Base-by-base conservation (phyloP, 2,888 invertebrate species). In the Harpalus rufipes region DNA sequence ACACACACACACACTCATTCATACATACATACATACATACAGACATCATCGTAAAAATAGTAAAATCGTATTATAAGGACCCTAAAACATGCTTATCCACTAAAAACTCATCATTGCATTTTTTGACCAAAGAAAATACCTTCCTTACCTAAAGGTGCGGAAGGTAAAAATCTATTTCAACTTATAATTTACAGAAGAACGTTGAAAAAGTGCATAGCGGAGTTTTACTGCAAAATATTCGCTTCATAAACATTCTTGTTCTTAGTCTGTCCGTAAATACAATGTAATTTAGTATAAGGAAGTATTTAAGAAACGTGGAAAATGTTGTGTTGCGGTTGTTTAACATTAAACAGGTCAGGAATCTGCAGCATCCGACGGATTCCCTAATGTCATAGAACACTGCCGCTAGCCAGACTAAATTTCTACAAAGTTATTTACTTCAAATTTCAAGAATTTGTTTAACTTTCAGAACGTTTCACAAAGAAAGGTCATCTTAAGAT, bases 321-420 rank as follows among this genome's bases (percentile, higher is more conserved):
- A 80, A 80, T 80, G 79, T 6, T 79, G 12, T 41, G 18, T 39
- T 80, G 80, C 59, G 80, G 80, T 80, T 61, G 14, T 32, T 12
- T 59, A 41, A 59, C 39, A 21, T 59, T 32, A 39, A 80, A 32
- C 61, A 41, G 41, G 32, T 21, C 39, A 61, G 41, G 61, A 61
- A 80, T 80, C 5, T 80, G 59, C 14, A 61, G 41, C 61, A 80
- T 80, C 59, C 80, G 21, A 10, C 78, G 56, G 78, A 78, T 58
- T 68, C 68, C n/a, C 39, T 68, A 14, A 68, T 68, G 68, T 68
- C 39, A 68, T 68, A 10, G 21, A 8, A 25, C 25, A 63, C 12
- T 21, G 25, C 63, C 6, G 44, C 44, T 51, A 51, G 44, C 44
- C 44, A 12, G 44, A 51, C 44, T 10, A 51, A 51, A 51, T 51